phyloP scores from a whole-genome alignment of 2,888 invertebrate species.

The Nomada goodeniana region DNA sequence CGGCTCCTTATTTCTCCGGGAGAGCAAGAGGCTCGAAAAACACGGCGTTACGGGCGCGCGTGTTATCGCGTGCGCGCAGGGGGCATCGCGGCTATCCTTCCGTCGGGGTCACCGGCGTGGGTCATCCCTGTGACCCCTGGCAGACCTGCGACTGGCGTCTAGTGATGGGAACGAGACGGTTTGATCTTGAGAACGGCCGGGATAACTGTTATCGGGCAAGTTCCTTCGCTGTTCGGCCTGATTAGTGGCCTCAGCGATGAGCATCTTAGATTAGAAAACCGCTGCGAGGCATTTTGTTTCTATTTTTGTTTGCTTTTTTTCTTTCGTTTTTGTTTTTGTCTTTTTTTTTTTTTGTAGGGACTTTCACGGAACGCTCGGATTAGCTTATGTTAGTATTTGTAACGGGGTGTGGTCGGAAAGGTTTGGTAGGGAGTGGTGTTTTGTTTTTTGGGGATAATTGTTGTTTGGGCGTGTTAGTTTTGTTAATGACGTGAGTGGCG shows the following conservation, averaged over 20 bases:
- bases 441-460: too few relatives aligned
- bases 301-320: neutral
- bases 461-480: too few relatives aligned
- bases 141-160: constrained; percentile 61
- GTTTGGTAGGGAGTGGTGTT: too few relatives aligned
- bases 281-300: neutral
- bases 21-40: constrained; percentile 74
- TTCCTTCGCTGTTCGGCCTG: neutral
- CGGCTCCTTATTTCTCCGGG: constrained; percentile 76
- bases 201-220: neutral
- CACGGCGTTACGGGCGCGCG: constrained; percentile 76
- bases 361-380: too few relatives aligned
- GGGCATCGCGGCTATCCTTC: constrained; percentile 82
- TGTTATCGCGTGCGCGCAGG: constrained; percentile 82
- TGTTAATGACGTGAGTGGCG: too few relatives aligned
- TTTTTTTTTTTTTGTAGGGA: too few relatives aligned
- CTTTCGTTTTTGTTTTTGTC: too few relatives aligned
- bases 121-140: constrained; percentile 66
- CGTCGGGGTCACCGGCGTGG: constrained; percentile 73
- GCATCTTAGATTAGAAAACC: neutral
- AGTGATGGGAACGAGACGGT: constrained; percentile 53
- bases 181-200: constrained; percentile 4
- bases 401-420: too few relatives aligned
- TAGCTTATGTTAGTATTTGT: too few relatives aligned
- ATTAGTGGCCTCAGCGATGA: neutral